These are phyloP conservation scores for Ptyas mucosa DNA, from an alignment of 2,113 vertebrate genomes.

Conservation along the genomic window DNA sequence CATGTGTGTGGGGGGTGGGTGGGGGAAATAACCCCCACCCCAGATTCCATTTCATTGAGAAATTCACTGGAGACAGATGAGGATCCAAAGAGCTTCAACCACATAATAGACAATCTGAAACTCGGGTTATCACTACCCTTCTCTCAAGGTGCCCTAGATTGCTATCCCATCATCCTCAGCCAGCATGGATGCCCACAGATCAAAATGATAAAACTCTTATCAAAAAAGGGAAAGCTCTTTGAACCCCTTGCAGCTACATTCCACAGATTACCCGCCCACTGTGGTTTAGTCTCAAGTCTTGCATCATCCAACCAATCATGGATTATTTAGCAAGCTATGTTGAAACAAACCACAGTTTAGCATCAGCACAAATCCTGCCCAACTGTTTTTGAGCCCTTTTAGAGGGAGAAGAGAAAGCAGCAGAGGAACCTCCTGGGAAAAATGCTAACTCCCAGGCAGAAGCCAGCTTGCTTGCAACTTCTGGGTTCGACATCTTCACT, in stretches of 20 bases:
- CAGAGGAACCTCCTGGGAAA: background rate
- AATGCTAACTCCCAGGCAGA: background rate
- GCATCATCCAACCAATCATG: background rate
- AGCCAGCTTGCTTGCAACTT: background rate
- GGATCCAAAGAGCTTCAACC: background rate
- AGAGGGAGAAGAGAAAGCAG: background rate
- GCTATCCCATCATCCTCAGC: background rate
- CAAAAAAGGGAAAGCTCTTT: background rate
- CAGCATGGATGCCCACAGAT: background rate
- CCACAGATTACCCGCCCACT: background rate
- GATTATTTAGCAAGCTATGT: background rate
- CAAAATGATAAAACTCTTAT: background rate
- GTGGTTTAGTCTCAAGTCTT: background rate
- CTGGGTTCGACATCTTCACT: background rate
- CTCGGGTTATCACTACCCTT: background rate
- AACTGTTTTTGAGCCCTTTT: background rate
- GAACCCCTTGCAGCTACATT: accelerated
- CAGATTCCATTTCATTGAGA: background rate
- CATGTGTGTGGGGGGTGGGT: too few species aligned
- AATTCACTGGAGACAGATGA: background rate
- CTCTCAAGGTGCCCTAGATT: background rate
- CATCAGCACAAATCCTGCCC: background rate
- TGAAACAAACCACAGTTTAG: background rate
- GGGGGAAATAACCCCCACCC: too few species aligned
- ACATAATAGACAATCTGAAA: background rate